Evolutionary conservation across 2,113 vertebrate species (phyloP), one percentile per base, ranked within the genome.

Genomic region (Columba janthina): DNA sequence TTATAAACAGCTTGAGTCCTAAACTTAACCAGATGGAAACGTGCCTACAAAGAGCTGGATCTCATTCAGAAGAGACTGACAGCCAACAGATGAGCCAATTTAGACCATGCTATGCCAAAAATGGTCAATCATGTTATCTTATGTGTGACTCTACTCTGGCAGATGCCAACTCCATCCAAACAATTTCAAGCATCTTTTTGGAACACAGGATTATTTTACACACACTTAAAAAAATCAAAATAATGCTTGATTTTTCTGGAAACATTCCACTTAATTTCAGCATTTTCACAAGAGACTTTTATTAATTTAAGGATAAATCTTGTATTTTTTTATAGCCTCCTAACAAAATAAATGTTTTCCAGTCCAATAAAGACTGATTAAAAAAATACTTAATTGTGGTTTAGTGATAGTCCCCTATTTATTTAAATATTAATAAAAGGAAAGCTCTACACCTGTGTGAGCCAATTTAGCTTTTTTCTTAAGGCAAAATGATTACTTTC

Each of bases 1-100:
- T 92, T 94, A 96, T 96, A 96, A 97, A 96, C 97, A 98, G 98
- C 98, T 98, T 98, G 97, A 98, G 87, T 98, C 97, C 97, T 97
- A 98, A 98, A 98, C 97, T 98, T 98, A 97, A 98, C 97, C 98
- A 98, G 98, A 98, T 98, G 98, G 98, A 98, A 98, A 97, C 96
- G 91, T 98, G 98, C 98, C 98, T 98, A 96, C 94, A 97, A 95
- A 97, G 97, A 94, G 51, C 96, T 98, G 98, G 97, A 98, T 80
- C 78, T 90, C 89, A 96, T 97, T 98, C 97, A 98, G 97, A 92
- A 97, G 95, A 94, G 95, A 97, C 94, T 96, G 93, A 96, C 97
- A 97, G 97, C 96, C 97, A 98, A 98, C 95, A 97, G 97, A 98
- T 95, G 96, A 98, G 97, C 96, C 95, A 97, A 95, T 97, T 98